phyloP scores from a whole-genome alignment of 2,888 invertebrate genomes.

The Drosophila lutescens region DNA sequence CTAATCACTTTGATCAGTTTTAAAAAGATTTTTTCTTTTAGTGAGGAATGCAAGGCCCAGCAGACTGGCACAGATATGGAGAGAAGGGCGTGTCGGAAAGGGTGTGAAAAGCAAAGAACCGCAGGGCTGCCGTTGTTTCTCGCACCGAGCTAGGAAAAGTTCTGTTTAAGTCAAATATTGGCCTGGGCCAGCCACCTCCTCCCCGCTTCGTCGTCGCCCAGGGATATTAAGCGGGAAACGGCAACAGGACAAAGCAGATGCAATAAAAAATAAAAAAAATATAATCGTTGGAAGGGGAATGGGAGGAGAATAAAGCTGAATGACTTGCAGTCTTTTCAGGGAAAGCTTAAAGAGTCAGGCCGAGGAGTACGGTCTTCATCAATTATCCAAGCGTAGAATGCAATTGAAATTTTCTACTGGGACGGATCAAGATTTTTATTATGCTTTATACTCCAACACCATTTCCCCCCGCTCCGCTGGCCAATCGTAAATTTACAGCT shows the following conservation, averaged over 20 bases:
- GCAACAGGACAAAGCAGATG: slow-evolving; percentile 24
- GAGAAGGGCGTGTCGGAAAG: not conserved
- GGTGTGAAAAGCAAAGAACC: slow-evolving; percentile 46
- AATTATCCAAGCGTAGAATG: slow-evolving; percentile 28
- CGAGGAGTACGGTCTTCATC: slow-evolving; percentile 14
- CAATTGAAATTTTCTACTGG: slow-evolving; percentile 30
- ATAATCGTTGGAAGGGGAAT: not conserved
- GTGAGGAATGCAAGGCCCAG: slow-evolving; percentile 19
- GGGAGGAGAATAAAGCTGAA: slow-evolving; percentile 13
- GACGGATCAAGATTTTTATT: slow-evolving; percentile 40
- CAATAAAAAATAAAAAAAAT: slow-evolving; percentile 16
- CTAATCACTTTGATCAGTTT: no score
- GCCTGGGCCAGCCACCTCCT: slow-evolving; percentile 27
- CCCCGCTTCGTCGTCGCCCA: slow-evolving; percentile 1
- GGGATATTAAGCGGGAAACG: slow-evolving; percentile 7
- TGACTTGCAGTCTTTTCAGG: slow-evolving; percentile 17
- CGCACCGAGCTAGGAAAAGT: slow-evolving; percentile 46
- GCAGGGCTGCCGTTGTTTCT: slow-evolving; percentile 14
- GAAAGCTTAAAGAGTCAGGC: slow-evolving; percentile 22
- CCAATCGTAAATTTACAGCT: slow-evolving; percentile 52
- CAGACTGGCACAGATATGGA: slow-evolving; percentile 6
- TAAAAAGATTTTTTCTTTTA: no score
- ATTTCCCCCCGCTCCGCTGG: not conserved
- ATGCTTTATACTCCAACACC: slow-evolving; percentile 10
- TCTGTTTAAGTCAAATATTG: slow-evolving; percentile 70